A percentile compares a stretch with the other conserved stretches of the same genome.
These are phyloP conservation scores for Arnoldichthys spilopterus DNA, from an alignment of 2,797 vertebrate species.

Conservation along the genomic window DNA sequence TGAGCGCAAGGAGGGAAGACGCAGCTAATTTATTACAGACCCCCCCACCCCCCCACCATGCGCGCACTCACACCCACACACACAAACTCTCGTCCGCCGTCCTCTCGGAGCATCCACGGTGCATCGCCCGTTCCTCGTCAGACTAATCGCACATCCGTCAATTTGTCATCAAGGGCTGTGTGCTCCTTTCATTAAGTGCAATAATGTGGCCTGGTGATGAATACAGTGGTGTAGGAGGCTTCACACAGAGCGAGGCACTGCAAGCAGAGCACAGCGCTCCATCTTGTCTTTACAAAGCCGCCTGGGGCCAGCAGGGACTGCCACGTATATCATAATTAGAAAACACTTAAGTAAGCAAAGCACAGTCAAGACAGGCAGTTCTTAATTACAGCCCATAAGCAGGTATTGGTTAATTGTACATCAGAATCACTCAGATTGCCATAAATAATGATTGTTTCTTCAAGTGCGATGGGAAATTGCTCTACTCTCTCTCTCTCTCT, in stretches of 20 bases:
- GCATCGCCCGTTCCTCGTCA: constrained; percentile 71
- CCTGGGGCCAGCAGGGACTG: constrained; percentile 87
- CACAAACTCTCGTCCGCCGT: constrained; percentile 38
- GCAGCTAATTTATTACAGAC: constrained; percentile 88
- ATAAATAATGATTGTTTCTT: constrained; percentile 82
- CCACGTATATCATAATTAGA: constrained; percentile 96
- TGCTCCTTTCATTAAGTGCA: constrained; percentile 91
- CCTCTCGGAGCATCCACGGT: constrained; percentile 68
- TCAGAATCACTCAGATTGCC: constrained; percentile 81
- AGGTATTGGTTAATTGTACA: constrained; percentile 87
- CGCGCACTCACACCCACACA: constrained; percentile 28
- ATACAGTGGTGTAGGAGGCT: constrained; percentile 83
- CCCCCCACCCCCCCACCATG: constrained; percentile 61
- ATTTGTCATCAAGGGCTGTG: constrained; percentile 87
- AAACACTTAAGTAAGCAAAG: constrained; percentile 97
- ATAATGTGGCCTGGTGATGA: constrained; percentile 90
- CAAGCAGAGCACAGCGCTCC: constrained; percentile 74
- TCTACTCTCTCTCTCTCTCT: constrained; percentile 35
- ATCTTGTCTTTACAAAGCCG: constrained; percentile 93
- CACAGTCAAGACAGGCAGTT: constrained; percentile 75
- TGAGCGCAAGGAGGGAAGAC: constrained; percentile 78
- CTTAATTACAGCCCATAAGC: constrained; percentile 83
- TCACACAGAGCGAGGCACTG: constrained; percentile 82
- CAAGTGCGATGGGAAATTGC: constrained; percentile 78
- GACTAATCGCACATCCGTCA: constrained; percentile 91